Evolutionary conservation across 2,797 vertebrate species (phyloP), one percentile per base, ranked within the genome.

Genomic region (Manis crassicaudata): DNA sequence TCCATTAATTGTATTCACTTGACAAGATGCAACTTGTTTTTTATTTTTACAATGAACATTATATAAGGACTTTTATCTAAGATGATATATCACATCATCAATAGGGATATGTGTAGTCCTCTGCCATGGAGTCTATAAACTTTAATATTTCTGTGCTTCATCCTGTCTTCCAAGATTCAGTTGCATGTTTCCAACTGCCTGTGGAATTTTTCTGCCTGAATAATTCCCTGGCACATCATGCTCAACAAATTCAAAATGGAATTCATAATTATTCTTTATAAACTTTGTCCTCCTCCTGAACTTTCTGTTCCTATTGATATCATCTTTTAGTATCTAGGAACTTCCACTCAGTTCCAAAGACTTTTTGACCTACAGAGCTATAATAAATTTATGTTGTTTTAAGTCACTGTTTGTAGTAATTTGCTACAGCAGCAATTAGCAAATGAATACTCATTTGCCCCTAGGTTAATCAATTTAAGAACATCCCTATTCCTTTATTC

Each of bases 1-100:
- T 81, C 67, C 40, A 65, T 65, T 90, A 84, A 88, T 84, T 90
- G 4, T 76, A 90, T 54, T 88, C 29, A 81, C 58, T 90, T 84
- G 46, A 90, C 32, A 92, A 88, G n/a, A 91, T 92, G 5, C 5
- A 90, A 62, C 50, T 70, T 52, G 40, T 12, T 83, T 84, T 94
- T 58, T 63, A 83, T 68, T 94, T 95, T 82, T 90, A 46, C 40
- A 72, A 73, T 77, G 32, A 89, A 43, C 16, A 60, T 54, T 73
- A 75, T 54, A 27, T 60, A 68, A 92, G 6, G 60, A 17, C 80
- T 54, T 73, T 85, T 67, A 81, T 77, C 35, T 85, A 91, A 68
- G 52, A 20, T 95, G 23, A 60, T 73, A 67, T 70, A 52, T 54
- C 29, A 27, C 25, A 76, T 40, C 46, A 3, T 72, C 27, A 79